Evolutionary conservation across 2,888 invertebrate genomes (phyloP).

Genomic region (Ectemnius continuus): DNA sequence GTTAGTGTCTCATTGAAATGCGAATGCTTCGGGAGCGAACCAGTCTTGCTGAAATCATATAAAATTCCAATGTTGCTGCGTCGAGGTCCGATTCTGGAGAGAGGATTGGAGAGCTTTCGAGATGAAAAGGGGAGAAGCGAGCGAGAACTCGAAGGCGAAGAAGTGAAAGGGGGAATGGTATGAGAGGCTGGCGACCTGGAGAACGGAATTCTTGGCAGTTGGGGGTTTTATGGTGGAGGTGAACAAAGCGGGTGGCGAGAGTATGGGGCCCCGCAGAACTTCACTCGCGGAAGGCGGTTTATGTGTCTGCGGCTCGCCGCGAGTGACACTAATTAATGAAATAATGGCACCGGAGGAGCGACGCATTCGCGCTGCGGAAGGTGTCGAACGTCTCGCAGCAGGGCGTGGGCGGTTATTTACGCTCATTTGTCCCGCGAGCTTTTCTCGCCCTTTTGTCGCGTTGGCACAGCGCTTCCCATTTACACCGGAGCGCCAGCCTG

Average conservation of each 20-base stretch:
- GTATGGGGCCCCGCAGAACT: slow-evolving; percentile 62
- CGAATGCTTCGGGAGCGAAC: not conserved
- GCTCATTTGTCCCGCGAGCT: slow-evolving; percentile 70
- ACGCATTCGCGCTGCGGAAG: slow-evolving; percentile 59
- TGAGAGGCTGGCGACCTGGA: slow-evolving; percentile 6
- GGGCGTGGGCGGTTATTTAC: slow-evolving; percentile 74
- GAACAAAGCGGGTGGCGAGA: slow-evolving; percentile 63
- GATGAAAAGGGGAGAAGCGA: too few species aligned
- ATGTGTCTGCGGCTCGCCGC: slow-evolving; percentile 59
- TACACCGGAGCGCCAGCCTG: not conserved
- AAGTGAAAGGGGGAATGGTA: slow-evolving; percentile 4
- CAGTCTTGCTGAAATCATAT: too few species aligned
- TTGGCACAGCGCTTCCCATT: slow-evolving; percentile 9
- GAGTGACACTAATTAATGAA: slow-evolving; percentile 74
- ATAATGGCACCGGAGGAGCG: slow-evolving; percentile 65
- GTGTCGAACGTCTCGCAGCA: slow-evolving; percentile 67
- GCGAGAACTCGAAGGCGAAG: not conserved
- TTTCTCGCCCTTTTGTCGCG: slow-evolving; percentile 58
- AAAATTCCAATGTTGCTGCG: not conserved
- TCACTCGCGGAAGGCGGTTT: slow-evolving; percentile 56
- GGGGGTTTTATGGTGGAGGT: slow-evolving; percentile 55
- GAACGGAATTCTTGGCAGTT: slow-evolving; percentile 35
- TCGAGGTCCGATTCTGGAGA: not conserved
- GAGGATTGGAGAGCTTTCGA: slow-evolving; percentile 14
- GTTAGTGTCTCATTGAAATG: not conserved